phyloP scores from a whole-genome alignment of 2,113 vertebrate species.

The Mellivora capensis region DNA sequence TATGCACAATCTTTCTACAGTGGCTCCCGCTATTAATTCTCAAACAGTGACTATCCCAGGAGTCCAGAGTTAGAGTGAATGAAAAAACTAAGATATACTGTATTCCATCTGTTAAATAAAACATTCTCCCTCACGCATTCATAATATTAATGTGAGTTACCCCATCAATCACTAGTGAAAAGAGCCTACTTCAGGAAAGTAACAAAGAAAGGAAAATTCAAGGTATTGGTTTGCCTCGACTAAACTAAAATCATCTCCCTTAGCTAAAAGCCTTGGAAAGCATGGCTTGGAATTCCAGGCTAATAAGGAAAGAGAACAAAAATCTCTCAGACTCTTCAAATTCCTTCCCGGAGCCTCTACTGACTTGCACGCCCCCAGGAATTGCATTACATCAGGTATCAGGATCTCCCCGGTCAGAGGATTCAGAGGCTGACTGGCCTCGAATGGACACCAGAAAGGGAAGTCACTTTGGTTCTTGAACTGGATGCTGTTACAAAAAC shows the following conservation, averaged over 20 bases:
- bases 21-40: slow-evolving; percentile 19
- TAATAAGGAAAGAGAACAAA: neutral
- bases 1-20: slow-evolving; percentile 70
- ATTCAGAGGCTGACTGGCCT: slow-evolving; percentile 72
- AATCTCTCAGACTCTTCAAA: neutral
- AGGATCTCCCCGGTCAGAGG: slow-evolving; percentile 59
- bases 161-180: slow-evolving; percentile 78
- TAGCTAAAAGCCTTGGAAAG: slow-evolving; percentile 81
- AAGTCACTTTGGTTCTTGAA: neutral
- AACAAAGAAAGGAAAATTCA: slow-evolving; percentile 81
- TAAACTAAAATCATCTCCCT: slow-evolving; percentile 78
- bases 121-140: slow-evolving; percentile 69
- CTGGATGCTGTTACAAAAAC: neutral
- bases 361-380: neutral
- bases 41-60: slow-evolving; percentile 66
- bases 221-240: slow-evolving; percentile 80
- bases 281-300: neutral
- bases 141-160: slow-evolving; percentile 71
- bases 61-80: slow-evolving; percentile 80
- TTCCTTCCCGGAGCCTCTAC: neutral
- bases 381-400: slow-evolving; percentile 50
- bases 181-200: slow-evolving; percentile 72
- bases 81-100: slow-evolving; percentile 83
- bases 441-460: slow-evolving; percentile 66
- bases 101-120: slow-evolving; percentile 79